phyloP scores from a whole-genome alignment of 2,888 invertebrate species.

The Helleia helle region DNA sequence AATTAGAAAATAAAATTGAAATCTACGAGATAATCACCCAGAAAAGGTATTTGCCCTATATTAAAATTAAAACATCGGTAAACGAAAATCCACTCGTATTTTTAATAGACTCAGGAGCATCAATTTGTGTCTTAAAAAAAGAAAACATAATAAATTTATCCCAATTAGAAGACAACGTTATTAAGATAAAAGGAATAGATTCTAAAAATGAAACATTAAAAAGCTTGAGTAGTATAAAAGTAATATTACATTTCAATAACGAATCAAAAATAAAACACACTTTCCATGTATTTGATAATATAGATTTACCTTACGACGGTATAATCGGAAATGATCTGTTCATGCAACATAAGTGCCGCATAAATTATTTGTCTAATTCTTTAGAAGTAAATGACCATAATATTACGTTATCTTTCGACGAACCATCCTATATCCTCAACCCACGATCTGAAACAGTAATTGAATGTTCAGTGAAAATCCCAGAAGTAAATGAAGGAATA shows the following conservation, averaged over 20 bases:
- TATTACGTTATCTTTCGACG: constrained; percentile 6
- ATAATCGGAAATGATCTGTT: constrained; percentile 1
- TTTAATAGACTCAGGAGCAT: constrained; percentile 9
- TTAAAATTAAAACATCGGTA: constrained; percentile 1
- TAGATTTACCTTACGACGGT: neutral
- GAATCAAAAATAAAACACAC: neutral
- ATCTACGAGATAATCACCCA: constrained; percentile 5
- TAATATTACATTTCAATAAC: neutral
- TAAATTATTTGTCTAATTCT: neutral
- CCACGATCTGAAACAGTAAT: constrained; percentile 21
- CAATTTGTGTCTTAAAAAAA: constrained; percentile 4
- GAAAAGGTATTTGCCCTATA: constrained; percentile 9
- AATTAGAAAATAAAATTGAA: neutral
- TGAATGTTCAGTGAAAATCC: constrained; percentile 23
- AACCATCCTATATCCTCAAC: constrained; percentile 20
- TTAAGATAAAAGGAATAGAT: constrained; percentile 10
- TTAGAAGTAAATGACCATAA: neutral
- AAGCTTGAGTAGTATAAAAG: neutral
- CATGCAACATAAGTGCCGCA: neutral
- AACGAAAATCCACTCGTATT: constrained; percentile 8
- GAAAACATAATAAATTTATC: neutral
- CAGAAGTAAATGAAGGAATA: constrained; percentile 21
- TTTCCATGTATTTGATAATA: neutral
- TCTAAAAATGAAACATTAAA: constrained; percentile 10
- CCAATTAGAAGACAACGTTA: neutral